These are phyloP conservation scores for Brachyrhaphis roseni DNA, from an alignment of 2,797 vertebrate species.

Conservation along the genomic window DNA sequence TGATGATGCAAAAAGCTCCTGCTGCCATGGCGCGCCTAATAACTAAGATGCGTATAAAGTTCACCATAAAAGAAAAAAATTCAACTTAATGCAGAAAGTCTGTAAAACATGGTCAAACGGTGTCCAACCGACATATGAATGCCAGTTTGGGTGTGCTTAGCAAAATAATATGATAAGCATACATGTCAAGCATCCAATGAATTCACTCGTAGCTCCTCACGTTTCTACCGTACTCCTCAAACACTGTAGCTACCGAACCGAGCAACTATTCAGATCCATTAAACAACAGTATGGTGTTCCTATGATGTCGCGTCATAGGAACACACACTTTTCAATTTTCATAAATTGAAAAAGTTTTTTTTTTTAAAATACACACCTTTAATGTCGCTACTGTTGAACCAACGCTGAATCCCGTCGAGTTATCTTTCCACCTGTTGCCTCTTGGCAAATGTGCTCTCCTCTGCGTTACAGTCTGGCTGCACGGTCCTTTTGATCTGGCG, in stretches of 20 bases:
- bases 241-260: neutral
- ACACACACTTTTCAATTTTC: neutral
- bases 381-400: neutral
- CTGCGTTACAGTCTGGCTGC: neutral
- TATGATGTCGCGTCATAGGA: neutral
- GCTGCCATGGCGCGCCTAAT: conserved; percentile 17
- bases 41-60: neutral
- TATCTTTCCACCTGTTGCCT: conserved; percentile 10
- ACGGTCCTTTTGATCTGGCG: neutral
- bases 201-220: neutral
- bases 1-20: conserved; percentile 20
- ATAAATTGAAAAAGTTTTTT: neutral
- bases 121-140: neutral
- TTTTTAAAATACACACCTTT: neutral
- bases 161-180: too few species aligned
- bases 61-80: neutral
- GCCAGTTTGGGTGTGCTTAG: too few species aligned
- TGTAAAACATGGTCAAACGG: neutral
- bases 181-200: neutral
- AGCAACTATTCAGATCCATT: neutral
- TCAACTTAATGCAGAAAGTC: neutral
- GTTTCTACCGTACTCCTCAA: neutral
- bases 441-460: conserved; percentile 5
- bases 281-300: neutral
- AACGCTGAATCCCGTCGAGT: neutral